phyloP scores from a whole-genome alignment of 2,113 vertebrate genomes.

The Todiramphus saurophagus region DNA sequence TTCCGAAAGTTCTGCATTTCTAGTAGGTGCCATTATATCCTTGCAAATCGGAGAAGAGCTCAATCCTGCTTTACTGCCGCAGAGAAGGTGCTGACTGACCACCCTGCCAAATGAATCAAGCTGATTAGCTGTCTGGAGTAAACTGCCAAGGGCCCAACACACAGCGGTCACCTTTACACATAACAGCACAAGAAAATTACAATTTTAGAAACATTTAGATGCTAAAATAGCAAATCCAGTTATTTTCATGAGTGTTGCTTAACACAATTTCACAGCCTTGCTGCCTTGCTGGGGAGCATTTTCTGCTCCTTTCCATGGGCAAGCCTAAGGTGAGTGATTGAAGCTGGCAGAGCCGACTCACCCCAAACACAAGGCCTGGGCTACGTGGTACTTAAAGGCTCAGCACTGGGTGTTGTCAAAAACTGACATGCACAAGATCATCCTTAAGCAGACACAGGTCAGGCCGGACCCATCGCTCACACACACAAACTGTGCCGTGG shows the following conservation, averaged over 20 bases:
- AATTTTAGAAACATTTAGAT: slow-evolving; percentile 56
- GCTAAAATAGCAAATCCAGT: slow-evolving; percentile 66
- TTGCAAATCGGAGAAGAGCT: slow-evolving; percentile 19
- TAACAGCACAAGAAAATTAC: slow-evolving; percentile 77
- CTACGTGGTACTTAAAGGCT: neutral
- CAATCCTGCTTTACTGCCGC: neutral
- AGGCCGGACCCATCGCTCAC: neutral
- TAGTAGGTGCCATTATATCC: neutral
- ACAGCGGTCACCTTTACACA: slow-evolving; percentile 78
- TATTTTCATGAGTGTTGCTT: slow-evolving; percentile 45
- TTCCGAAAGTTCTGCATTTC: neutral
- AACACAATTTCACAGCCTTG: slow-evolving; percentile 64
- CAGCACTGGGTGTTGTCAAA: neutral
- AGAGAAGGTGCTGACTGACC: neutral
- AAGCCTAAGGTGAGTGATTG: neutral
- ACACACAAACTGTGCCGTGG: fast-evolving
- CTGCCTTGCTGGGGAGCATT: slow-evolving; percentile 20
- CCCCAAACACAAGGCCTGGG: neutral
- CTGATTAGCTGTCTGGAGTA: slow-evolving; percentile 74
- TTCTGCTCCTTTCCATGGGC: neutral
- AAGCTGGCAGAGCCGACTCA: neutral
- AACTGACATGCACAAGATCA: neutral
- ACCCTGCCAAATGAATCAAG: slow-evolving; percentile 67
- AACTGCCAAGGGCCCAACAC: slow-evolving; percentile 40
- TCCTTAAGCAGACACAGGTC: neutral